phyloP scores from a whole-genome alignment of 2,797 vertebrate genomes.

The Cirrhinus molitorella region DNA sequence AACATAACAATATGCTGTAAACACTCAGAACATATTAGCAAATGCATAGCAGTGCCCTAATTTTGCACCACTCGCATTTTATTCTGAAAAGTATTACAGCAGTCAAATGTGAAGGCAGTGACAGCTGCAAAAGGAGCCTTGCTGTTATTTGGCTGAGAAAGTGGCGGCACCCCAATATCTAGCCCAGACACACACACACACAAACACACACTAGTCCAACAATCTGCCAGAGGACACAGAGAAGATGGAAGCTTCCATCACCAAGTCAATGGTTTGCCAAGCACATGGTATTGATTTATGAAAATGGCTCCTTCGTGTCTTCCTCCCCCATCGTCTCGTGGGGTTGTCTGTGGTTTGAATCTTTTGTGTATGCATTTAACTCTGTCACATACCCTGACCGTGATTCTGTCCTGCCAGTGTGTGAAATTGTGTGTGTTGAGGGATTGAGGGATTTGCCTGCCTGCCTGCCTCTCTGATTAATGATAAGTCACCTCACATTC shows the following conservation, averaged over 20 bases:
- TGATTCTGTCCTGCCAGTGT: slow-evolving; percentile 45
- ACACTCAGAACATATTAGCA: not conserved
- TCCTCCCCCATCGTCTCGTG: slow-evolving; percentile 56
- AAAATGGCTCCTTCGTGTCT: slow-evolving; percentile 64
- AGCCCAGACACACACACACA: slow-evolving; percentile 40
- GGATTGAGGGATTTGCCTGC: slow-evolving; percentile 52
- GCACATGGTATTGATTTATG: slow-evolving; percentile 75
- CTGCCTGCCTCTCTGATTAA: slow-evolving; percentile 58
- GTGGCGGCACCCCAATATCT: slow-evolving; percentile 37
- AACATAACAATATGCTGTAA: no score
- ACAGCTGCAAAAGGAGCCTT: slow-evolving; percentile 56
- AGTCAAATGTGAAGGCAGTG: slow-evolving; percentile 48
- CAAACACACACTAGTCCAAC: slow-evolving; percentile 18
- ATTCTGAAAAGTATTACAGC: not conserved
- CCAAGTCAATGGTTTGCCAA: slow-evolving; percentile 51
- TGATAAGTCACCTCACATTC: slow-evolving; percentile 59
- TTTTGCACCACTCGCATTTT: not conserved
- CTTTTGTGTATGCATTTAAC: slow-evolving; percentile 64
- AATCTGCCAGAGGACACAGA: slow-evolving; percentile 60
- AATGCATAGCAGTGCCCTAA: not conserved
- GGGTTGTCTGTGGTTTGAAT: slow-evolving; percentile 64
- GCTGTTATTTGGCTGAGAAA: slow-evolving; percentile 63
- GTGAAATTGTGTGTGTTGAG: slow-evolving; percentile 65
- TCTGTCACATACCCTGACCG: slow-evolving; percentile 62
- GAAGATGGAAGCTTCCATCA: slow-evolving; percentile 51